Evolutionary conservation across 2,113 vertebrate genomes (phyloP).

Genomic region (Boulengeromyrus knoepffleri): DNA sequence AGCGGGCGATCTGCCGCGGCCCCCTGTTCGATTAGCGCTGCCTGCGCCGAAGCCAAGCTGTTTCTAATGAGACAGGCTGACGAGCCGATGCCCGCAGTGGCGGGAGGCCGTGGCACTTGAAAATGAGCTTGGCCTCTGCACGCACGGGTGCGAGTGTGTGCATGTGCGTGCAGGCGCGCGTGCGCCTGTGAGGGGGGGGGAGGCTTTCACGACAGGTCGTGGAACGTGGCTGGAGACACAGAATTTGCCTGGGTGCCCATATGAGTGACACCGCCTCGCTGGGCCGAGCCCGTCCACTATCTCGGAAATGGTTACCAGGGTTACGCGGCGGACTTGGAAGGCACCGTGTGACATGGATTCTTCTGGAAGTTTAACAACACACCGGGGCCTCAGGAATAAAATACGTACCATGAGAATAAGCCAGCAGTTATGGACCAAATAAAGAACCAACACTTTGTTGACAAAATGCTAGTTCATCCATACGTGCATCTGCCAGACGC

Average conservation of each 20-base stretch:
- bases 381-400: background rate
- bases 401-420: background rate
- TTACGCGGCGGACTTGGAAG: background rate
- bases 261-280: constrained; percentile 38
- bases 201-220: constrained; percentile 51
- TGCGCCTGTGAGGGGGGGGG: background rate
- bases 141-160: constrained; percentile 32
- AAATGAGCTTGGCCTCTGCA: constrained; percentile 60
- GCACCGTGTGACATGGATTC: too few relatives aligned
- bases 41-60: constrained; percentile 53
- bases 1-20: constrained; percentile 36
- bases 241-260: constrained; percentile 38
- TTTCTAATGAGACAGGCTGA: constrained; percentile 69
- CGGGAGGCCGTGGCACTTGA: constrained; percentile 63
- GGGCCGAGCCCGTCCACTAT: background rate
- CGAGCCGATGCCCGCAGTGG: constrained; percentile 62
- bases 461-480: background rate
- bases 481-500: background rate
- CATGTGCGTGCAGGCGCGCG: constrained; percentile 14
- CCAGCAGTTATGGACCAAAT: background rate
- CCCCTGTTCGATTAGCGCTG: constrained; percentile 45
- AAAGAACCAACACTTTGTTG: background rate
- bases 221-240: constrained; percentile 46
- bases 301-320: background rate
- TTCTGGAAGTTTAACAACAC: background rate